Conservation (phyloP, 2,797 vertebrate genomes). For the Onychomys leucogaster region DNA sequence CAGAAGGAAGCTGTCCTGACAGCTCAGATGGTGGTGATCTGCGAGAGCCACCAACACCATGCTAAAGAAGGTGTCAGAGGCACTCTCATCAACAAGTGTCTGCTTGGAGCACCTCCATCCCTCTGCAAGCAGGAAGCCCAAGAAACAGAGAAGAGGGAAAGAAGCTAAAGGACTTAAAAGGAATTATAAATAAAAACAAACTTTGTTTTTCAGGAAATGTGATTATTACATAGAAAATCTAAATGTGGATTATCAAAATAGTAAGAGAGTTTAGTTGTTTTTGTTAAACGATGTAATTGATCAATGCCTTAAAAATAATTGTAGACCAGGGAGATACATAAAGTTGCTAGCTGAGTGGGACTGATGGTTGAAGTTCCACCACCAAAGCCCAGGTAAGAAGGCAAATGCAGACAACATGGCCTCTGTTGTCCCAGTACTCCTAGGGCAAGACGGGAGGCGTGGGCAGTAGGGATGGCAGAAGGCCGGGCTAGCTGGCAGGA, state of each 20-base stretch:
- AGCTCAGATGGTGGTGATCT: background rate
- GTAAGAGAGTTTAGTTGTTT: background rate
- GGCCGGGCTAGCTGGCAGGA: background rate
- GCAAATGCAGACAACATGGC: too few species aligned
- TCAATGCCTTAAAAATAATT: slow-evolving; percentile 20
- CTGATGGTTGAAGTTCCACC: too few species aligned
- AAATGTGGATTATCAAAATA: slow-evolving; percentile 29
- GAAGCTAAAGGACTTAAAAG: background rate
- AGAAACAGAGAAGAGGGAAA: background rate
- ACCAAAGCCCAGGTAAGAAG: background rate
- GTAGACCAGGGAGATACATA: background rate
- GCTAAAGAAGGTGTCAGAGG: slow-evolving; percentile 11
- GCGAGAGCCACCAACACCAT: slow-evolving; percentile 2
- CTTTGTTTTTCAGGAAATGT: background rate
- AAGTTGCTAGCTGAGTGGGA: background rate
- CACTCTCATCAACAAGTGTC: background rate
- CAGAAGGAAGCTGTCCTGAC: background rate
- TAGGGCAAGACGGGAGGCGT: too few species aligned
- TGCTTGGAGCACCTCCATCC: background rate
- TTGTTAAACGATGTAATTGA: background rate
- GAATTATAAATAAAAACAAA: background rate
- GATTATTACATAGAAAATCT: slow-evolving; percentile 31
- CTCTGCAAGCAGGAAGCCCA: background rate
- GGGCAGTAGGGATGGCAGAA: background rate
- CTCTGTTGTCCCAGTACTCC: background rate